Conservation (phyloP, 1,140 invertebrate species). For the Halesus radiatus region DNA sequence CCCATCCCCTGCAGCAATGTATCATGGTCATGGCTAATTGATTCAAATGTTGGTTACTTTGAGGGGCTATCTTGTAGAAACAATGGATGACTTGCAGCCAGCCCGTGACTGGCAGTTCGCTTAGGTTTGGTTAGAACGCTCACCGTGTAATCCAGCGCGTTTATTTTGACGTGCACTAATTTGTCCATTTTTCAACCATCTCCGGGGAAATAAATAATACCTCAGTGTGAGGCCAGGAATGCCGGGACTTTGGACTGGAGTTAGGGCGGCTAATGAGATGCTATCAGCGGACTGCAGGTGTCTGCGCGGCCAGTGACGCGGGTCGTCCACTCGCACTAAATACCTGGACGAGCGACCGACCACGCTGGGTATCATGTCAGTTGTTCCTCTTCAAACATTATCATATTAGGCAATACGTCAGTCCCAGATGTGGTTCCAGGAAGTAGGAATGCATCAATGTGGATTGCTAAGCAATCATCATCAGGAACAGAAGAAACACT, state of each 20-base stretch:
- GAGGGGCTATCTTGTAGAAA: not conserved
- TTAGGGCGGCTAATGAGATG: constrained; percentile 48
- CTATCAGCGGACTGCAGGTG: constrained; percentile 50
- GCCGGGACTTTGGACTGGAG: not conserved
- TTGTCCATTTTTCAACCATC: constrained; percentile 51
- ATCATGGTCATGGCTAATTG: no score
- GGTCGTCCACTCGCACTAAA: not conserved
- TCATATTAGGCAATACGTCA: no score
- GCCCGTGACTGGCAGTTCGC: constrained; percentile 1
- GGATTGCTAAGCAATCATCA: no score
- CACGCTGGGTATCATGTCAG: not conserved
- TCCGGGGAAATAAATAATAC: constrained; percentile 51
- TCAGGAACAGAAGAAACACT: no score
- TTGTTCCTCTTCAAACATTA: not conserved
- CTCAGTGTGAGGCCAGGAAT: constrained; percentile 52
- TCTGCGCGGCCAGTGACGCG: constrained; percentile 10
- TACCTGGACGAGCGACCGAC: not conserved
- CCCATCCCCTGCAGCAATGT: no score
- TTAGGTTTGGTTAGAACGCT: constrained; percentile 2
- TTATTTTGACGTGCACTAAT: constrained; percentile 57
- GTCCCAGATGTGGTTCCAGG: no score
- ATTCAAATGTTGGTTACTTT: no score
- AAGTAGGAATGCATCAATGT: no score
- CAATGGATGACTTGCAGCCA: constrained; percentile 1
- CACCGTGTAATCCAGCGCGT: constrained; percentile 48